These are phyloP conservation scores for Solea solea DNA, from an alignment of 2,113 vertebrate genomes.

Conservation along the genomic window DNA sequence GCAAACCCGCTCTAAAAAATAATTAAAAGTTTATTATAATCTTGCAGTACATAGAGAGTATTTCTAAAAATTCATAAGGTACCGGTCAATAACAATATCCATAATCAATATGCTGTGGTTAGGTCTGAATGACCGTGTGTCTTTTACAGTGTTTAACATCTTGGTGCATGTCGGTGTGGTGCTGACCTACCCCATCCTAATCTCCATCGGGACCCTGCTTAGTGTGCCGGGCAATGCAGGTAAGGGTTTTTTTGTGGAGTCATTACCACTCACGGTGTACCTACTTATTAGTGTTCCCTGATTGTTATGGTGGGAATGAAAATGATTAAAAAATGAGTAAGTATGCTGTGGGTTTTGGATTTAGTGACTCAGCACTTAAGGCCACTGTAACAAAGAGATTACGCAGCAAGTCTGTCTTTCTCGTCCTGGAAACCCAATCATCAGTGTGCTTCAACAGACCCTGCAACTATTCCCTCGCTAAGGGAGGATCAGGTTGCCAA, in stretches of 20 bases:
- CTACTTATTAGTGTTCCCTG: neutral
- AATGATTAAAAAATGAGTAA: constrained; percentile 13
- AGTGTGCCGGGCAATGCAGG: constrained; percentile 98
- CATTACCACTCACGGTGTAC: neutral
- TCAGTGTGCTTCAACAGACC: constrained; percentile 52
- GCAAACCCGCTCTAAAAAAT: too few relatives aligned
- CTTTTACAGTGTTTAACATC: constrained; percentile 91
- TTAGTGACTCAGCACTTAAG: constrained; percentile 66
- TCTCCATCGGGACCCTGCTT: constrained; percentile 97
- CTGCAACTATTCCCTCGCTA: constrained; percentile 65
- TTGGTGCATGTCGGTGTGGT: constrained; percentile 96
- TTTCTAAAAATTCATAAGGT: neutral
- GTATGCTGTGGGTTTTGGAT: constrained; percentile 31
- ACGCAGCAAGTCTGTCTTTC: constrained; percentile 67
- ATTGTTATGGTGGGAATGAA: neutral
- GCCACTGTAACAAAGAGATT: constrained; percentile 65
- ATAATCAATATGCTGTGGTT: neutral
- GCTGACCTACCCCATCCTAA: constrained; percentile 96
- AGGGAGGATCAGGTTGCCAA: constrained; percentile 76
- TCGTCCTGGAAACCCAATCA: constrained; percentile 65
- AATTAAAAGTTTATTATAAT: too few relatives aligned
- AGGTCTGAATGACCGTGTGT: neutral
- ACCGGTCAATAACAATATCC: neutral
- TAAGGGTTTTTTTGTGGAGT: constrained; percentile 58
- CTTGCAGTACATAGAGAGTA: too few relatives aligned